A percentile compares a stretch with the other conserved stretches of the same genome.
These are phyloP conservation scores for Falco rusticolus DNA, from an alignment of 2,797 vertebrate species.

Conservation along the genomic window DNA sequence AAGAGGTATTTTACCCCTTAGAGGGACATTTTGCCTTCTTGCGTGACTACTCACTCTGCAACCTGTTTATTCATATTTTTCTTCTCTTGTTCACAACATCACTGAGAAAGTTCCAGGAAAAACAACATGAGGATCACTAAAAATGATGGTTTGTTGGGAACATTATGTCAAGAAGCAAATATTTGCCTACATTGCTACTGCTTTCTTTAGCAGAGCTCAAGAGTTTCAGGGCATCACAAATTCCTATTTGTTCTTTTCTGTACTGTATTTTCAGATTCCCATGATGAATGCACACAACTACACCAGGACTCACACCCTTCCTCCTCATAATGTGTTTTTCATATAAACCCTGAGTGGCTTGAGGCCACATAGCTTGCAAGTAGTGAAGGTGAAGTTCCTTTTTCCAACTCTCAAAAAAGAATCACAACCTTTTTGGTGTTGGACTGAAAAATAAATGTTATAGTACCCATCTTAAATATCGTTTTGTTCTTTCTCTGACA, in stretches of 20 bases:
- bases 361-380: neutral
- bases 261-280: neutral
- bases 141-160: neutral
- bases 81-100: neutral
- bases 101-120: neutral
- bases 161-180: neutral
- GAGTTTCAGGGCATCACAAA: neutral
- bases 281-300: neutral
- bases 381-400: neutral
- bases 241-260: neutral
- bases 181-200: neutral
- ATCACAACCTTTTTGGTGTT: neutral
- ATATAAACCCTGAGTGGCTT: neutral
- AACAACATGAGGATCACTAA: neutral
- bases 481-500: neutral
- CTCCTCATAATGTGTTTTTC: neutral
- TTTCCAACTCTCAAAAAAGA: neutral
- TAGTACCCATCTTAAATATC: neutral
- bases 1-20: accelerated
- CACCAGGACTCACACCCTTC: neutral
- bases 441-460: neutral
- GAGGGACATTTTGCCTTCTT: neutral
- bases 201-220: neutral
- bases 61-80: neutral
- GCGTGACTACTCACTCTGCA: neutral